Base-by-base conservation (phyloP, 2,113 vertebrate species). In the Syngnathus scovelli region DNA sequence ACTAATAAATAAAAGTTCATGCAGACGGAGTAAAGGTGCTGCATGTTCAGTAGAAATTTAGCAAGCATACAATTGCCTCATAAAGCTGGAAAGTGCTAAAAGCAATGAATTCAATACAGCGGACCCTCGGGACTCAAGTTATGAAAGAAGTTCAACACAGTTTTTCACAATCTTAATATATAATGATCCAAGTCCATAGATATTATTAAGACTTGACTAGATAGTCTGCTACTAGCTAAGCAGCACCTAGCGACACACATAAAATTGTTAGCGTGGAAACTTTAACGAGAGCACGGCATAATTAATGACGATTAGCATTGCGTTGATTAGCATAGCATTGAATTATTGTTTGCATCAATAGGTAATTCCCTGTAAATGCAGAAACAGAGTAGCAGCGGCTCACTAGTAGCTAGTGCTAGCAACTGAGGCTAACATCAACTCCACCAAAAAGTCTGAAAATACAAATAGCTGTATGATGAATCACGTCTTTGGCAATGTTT, bases 41-140 rank as follows among this genome's bases (percentile, higher is more conserved):
- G 79, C 67, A 77, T 74, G 77, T 82, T 78, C 73, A 72, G 83
- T 69, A 77, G 18, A 61, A 79, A 56, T 69, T 78, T 10, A 62
- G 64, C 77, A 68, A 56, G 64, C 80, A 16, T 63, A 76, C 74
- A 80, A 82, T 80, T 33, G 70, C 70, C 80, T 85, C 69, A 74
- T 64, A 21, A 70, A 78, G 70, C 63, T 61, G 61, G 27, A 41
- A 39, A 48, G 33, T 60, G 52, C 70, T 61, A 49, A 23, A 77
- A 78, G 77, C 27, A 75, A 80, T 74, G 69, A 44, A n/a, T 43
- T 41, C 19, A 11, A 62, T 43, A 62, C 39, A 62, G 39, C 15
- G 61, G 61, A 62, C 61, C 61, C 61, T 62, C 13, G 12, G 61
- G 21, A 44, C 21, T 62, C 6, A 41, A 43, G 27, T 33, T 16